Evolutionary conservation across 2,113 vertebrate genomes (phyloP), one percentile per base, ranked within the genome.

Genomic region (Lepus timidus): DNA sequence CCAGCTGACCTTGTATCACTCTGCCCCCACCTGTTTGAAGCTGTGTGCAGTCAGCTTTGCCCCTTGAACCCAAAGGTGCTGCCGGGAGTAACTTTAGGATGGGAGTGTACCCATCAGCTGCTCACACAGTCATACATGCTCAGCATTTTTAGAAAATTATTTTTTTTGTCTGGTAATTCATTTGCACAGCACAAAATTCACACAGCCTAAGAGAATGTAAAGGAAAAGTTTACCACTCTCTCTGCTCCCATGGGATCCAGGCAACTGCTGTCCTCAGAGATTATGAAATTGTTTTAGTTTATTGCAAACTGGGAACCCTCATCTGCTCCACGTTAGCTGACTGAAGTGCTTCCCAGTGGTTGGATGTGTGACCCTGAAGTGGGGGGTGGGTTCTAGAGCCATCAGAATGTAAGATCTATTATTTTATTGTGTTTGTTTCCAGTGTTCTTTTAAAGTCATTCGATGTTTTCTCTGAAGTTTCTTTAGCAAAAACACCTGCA

Each of bases 101-200:
- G 49, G n/a, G 39, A 17, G 23, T 25, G 25, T 75, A 31, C 16
- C 1, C 0, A 73, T 84, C 8, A 65, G 33, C 31, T 71, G 36
- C 27, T 81, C 31, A 52, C 33, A 71, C 39, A 31, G n/a, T 31
- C 55, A 68, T 44, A 90, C 78, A 76, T 79, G 22, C 31, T 93
- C 65, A 78, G 6, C 17, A 79, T 51, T 88, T 10, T 1, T 31
- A 14, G 51, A 82, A 73, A 22, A 13, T 31, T 65, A 4, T 51
- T 65, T 78, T 94, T 94, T 94, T 85, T 61, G 65, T 70, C n/a
- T 87, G 25, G n/a, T 44, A 76, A 36, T 73, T 49, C 1, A 33
- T 16, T 17, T 88, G 65, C 89, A 83, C 68, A 93, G 83, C 13
- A 70, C 58, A 89, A 39, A 85, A 68, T 91, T 68, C 49, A 73